phyloP scores from a whole-genome alignment of 2,888 invertebrate genomes.

The Sminthurides aquaticus region DNA sequence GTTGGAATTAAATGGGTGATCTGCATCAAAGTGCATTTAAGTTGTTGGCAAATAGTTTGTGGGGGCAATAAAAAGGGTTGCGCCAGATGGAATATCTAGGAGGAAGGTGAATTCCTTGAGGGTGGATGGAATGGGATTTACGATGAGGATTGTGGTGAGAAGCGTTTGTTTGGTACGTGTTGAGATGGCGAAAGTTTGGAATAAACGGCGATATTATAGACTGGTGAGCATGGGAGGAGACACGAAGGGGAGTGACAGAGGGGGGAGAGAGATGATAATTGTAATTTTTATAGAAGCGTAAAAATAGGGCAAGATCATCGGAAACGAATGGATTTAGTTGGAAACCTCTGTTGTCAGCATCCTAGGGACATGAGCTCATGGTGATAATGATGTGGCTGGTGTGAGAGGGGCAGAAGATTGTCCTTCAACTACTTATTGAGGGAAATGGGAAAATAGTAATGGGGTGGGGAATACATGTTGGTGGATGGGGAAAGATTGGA shows the following conservation, averaged over 20 bases:
- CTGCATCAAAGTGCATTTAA: too few species aligned
- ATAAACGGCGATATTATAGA: not conserved
- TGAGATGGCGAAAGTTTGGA: slow-evolving; percentile 4
- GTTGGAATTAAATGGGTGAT: too few species aligned
- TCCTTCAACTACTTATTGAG: not conserved
- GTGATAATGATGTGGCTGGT: too few species aligned
- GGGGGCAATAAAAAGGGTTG: not conserved
- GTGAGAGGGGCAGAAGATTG: not conserved
- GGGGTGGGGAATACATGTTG: too few species aligned
- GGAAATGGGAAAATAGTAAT: too few species aligned
- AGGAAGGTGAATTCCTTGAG: slow-evolving; percentile 1
- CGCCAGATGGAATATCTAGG: not conserved
- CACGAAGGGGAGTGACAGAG: too few species aligned
- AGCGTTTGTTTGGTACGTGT: not conserved
- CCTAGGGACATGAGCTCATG: too few species aligned
- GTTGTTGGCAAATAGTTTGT: too few species aligned
- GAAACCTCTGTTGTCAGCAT: too few species aligned
- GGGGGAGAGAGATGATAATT: not conserved
- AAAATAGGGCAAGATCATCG: not conserved
- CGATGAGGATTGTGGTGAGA: not conserved
- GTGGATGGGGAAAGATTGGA: too few species aligned
- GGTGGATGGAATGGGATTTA: not conserved
- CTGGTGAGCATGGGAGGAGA: not conserved
- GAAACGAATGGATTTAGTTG: not conserved
- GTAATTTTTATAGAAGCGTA: not conserved